Evolutionary conservation across 2,113 vertebrate genomes (phyloP).

Genomic region (Halcyon senegalensis): DNA sequence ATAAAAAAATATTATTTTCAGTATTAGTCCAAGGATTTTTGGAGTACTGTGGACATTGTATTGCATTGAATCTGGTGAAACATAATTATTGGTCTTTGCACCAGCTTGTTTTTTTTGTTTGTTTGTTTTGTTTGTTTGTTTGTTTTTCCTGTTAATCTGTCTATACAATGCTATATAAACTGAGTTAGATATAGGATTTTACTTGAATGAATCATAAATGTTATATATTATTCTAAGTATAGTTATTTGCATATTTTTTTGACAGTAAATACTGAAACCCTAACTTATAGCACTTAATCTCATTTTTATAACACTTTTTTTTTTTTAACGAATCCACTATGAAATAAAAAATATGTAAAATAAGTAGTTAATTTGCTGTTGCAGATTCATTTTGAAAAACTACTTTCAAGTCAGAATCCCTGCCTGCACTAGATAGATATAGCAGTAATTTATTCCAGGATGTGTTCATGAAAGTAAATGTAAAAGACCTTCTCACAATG

Average conservation of each 20-base stretch:
- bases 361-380: conserved; percentile 41
- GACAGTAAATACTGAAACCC: neutral
- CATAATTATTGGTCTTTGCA: neutral
- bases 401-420: conserved; percentile 37
- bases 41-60: neutral
- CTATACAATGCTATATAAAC: neutral
- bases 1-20: neutral
- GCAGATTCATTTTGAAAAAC: conserved; percentile 30
- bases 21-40: neutral
- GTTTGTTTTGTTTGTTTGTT: too few species aligned
- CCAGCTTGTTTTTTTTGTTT: neutral
- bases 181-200: neutral
- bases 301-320: neutral
- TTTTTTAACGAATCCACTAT: neutral
- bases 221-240: neutral
- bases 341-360: conserved; percentile 40
- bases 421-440: conserved; percentile 39
- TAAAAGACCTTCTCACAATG: conserved; percentile 41
- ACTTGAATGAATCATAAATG: neutral
- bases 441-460: conserved; percentile 53
- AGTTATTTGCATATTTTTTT: neutral
- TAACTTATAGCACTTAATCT: neutral
- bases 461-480: conserved; percentile 66
- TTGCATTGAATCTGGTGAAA: neutral
- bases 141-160: neutral